Conservation (phyloP, 2,113 vertebrate species). For the Perca flavescens region DNA sequence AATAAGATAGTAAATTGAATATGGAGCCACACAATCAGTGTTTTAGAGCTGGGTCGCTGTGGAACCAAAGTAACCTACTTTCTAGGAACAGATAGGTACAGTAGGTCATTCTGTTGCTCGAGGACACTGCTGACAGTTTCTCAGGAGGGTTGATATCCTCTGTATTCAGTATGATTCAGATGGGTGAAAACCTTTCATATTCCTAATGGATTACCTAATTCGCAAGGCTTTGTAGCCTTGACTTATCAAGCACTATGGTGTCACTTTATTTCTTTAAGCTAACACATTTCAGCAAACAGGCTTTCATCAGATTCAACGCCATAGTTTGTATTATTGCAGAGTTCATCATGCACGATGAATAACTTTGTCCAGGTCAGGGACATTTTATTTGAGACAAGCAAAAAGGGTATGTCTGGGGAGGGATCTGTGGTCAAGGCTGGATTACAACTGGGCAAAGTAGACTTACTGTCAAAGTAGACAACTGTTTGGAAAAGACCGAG, state of each 20-base stretch:
- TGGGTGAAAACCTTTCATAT: neutral
- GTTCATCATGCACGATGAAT: too few relatives aligned
- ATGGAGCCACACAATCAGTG: neutral
- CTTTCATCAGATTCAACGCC: too few relatives aligned
- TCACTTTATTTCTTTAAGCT: too few relatives aligned
- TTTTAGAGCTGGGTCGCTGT: neutral
- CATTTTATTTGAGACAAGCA: neutral
- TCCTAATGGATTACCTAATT: neutral
- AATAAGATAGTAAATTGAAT: neutral
- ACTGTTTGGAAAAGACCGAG: too few relatives aligned
- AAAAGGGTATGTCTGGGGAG: neutral
- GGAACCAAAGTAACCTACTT: conserved; percentile 13
- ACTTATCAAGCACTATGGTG: too few relatives aligned
- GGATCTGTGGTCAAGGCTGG: neutral
- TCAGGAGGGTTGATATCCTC: neutral
- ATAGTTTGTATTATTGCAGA: too few relatives aligned
- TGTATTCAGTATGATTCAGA: neutral
- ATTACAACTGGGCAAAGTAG: neutral
- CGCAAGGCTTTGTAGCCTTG: too few relatives aligned
- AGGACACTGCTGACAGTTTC: conserved; percentile 23
- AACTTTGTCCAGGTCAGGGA: neutral
- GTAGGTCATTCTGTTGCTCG: conserved; percentile 9
- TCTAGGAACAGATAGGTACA: neutral
- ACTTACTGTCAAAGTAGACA: neutral
- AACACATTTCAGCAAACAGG: too few relatives aligned